phyloP scores from a whole-genome alignment of 1,140 invertebrate species.

The Callitettix versicolor region DNA sequence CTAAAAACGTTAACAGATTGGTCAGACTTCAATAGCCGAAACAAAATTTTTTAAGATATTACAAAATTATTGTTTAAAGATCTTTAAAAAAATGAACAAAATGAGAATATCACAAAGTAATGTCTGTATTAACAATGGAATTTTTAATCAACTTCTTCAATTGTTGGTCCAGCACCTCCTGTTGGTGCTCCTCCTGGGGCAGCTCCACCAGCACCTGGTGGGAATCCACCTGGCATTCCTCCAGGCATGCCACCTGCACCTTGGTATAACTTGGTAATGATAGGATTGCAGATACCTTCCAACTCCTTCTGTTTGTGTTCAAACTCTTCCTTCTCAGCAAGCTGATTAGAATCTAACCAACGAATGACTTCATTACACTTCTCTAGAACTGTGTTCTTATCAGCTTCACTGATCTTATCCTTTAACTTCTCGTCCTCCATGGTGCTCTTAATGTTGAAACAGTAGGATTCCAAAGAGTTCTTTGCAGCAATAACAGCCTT shows the following conservation, averaged over 20 bases:
- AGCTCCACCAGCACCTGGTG: constrained; percentile 31
- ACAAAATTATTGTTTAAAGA: too few relatives aligned
- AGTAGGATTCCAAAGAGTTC: constrained; percentile 91
- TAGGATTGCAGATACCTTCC: constrained; percentile 74
- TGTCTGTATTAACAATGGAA: too few relatives aligned
- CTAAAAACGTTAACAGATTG: too few relatives aligned
- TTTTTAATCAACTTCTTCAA: constrained; percentile 89
- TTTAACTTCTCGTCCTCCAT: constrained; percentile 83
- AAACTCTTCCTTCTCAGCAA: constrained; percentile 87
- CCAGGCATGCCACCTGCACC: constrained; percentile 48
- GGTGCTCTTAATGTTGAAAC: constrained; percentile 95
- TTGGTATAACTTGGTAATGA: constrained; percentile 76
- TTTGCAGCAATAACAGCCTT: constrained; percentile 79
- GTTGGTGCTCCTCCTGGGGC: constrained; percentile 35
- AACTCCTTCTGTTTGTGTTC: constrained; percentile 87
- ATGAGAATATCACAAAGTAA: too few relatives aligned
- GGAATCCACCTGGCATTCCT: constrained; percentile 29
- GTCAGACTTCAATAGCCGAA: too few relatives aligned
- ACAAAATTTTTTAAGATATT: too few relatives aligned
- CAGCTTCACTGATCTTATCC: constrained; percentile 79
- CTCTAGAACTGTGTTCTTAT: constrained; percentile 77
- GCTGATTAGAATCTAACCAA: constrained; percentile 90
- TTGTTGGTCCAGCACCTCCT: constrained; percentile 65
- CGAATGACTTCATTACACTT: constrained; percentile 89
- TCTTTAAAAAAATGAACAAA: too few relatives aligned